Conservation (phyloP, 2,113 vertebrate species). For the Stigmatopora argus region DNA sequence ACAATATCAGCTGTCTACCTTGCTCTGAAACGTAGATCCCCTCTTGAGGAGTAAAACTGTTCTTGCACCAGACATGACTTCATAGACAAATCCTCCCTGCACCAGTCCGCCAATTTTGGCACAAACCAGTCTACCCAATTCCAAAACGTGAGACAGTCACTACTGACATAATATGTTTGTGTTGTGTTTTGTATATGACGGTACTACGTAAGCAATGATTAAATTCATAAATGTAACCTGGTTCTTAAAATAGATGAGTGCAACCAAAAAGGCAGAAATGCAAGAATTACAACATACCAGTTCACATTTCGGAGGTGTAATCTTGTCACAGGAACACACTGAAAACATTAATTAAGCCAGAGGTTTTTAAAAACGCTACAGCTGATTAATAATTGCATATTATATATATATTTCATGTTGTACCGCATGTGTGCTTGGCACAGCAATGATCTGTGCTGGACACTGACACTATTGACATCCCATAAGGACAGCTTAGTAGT, state of each 20-base stretch:
- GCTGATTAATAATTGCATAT: not conserved
- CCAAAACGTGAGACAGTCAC: too few species aligned
- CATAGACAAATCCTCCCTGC: too few species aligned
- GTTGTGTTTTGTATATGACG: not conserved
- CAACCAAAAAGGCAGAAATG: not conserved
- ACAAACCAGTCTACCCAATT: too few species aligned
- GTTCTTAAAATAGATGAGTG: not conserved
- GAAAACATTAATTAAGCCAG: slow-evolving; percentile 33
- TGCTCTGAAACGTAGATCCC: too few species aligned
- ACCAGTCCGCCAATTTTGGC: too few species aligned
- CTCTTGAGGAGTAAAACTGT: too few species aligned
- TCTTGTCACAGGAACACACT: slow-evolving; percentile 88
- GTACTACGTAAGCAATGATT: not conserved
- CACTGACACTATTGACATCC: slow-evolving; percentile 76
- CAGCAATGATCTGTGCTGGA: slow-evolving; percentile 81
- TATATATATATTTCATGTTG: slow-evolving; percentile 6
- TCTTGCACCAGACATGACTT: too few species aligned
- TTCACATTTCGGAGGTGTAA: slow-evolving; percentile 79
- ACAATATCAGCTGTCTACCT: too few species aligned
- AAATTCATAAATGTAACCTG: not conserved
- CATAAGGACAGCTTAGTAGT: slow-evolving; percentile 74
- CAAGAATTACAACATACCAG: slow-evolving; percentile 71
- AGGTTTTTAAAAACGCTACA: not conserved
- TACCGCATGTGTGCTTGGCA: slow-evolving; percentile 85
- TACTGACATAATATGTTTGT: too few species aligned